Conservation (phyloP, 1,140 invertebrate genomes). For the Pachypeltis micranthus region DNA sequence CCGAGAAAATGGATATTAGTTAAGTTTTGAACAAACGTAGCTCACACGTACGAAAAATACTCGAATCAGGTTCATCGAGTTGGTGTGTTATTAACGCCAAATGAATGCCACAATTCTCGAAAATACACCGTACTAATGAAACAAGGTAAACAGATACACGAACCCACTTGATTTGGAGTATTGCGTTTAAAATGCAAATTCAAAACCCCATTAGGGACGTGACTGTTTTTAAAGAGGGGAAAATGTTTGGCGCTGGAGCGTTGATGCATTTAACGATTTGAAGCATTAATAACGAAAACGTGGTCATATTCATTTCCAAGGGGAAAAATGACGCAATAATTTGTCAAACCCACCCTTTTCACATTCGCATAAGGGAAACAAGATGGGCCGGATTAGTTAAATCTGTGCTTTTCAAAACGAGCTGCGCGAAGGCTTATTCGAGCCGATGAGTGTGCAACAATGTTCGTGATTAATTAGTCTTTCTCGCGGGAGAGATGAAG, state of each 20-base stretch:
- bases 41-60: no score
- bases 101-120: no score
- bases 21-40: no score
- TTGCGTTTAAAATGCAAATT: no score
- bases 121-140: no score
- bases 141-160: no score
- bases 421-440: background rate
- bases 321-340: background rate
- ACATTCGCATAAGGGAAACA: background rate
- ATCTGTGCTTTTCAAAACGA: constrained; percentile 4
- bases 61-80: no score
- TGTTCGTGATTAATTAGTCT: background rate
- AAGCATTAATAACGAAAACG: constrained; percentile 3
- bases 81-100: no score
- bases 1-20: no score
- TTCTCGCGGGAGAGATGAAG: background rate
- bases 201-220: no score
- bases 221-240: no score
- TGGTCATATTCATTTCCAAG: background rate
- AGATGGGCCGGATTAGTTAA: background rate
- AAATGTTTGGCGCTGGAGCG: background rate
- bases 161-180: no score
- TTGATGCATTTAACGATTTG: background rate
- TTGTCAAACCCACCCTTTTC: background rate
- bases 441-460: constrained; percentile 6